Conservation (phyloP, 2,113 vertebrate genomes). For the Marcusenius ussheri region DNA sequence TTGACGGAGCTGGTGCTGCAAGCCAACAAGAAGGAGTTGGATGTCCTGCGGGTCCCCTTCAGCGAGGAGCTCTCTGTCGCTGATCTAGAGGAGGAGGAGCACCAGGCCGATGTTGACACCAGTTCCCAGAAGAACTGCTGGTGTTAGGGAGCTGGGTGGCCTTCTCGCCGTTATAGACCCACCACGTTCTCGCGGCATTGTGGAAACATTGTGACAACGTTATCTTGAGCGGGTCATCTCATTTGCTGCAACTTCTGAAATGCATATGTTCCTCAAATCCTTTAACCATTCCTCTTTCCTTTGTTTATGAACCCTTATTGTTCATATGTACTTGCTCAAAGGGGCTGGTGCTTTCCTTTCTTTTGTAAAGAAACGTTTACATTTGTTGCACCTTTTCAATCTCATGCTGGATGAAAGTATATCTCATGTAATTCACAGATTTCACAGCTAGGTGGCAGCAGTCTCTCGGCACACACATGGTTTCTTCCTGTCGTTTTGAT, state of each 20-base stretch:
- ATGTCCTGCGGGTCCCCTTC: conserved; percentile 65
- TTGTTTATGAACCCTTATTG: neutral
- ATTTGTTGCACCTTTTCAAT: neutral
- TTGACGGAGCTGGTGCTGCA: conserved; percentile 89
- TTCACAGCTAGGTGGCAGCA: conserved; percentile 44
- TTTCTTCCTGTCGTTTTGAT: neutral
- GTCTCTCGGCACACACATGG: conserved; percentile 23
- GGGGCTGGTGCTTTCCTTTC: neutral
- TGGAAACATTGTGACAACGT: neutral
- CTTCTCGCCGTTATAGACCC: neutral
- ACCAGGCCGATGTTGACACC: conserved; percentile 56
- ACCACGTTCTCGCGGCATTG: neutral
- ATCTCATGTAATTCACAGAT: neutral
- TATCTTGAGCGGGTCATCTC: neutral
- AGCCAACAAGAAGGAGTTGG: conserved; percentile 87
- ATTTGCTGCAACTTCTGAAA: neutral
- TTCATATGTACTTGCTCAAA: neutral
- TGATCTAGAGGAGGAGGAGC: conserved; percentile 77
- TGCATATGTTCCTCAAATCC: neutral
- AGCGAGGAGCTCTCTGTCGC: conserved; percentile 65
- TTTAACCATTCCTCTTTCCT: neutral
- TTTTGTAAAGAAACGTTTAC: neutral
- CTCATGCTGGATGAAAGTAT: neutral
- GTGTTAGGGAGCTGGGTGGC: conserved; percentile 68
- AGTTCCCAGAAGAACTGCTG: conserved; percentile 77